phyloP scores from a whole-genome alignment of 2,113 vertebrate genomes.

The Nanger granti region DNA sequence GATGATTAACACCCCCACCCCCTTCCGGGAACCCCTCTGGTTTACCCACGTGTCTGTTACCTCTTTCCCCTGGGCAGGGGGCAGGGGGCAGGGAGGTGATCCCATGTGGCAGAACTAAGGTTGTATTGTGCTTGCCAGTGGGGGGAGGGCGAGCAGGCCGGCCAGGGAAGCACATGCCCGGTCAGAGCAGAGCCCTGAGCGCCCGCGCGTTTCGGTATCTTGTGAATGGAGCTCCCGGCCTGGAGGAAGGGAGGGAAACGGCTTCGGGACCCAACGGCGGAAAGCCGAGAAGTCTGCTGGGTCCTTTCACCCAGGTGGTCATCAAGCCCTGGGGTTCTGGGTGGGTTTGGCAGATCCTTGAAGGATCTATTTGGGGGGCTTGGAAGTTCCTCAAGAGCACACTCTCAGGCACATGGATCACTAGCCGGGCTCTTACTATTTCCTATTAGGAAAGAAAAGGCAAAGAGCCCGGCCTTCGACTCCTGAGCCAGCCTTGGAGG shows the following conservation, averaged over 20 bases:
- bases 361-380: neutral
- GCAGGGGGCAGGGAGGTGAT: constrained; percentile 66
- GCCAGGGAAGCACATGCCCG: constrained; percentile 55
- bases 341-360: neutral
- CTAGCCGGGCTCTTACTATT: neutral
- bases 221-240: neutral
- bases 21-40: constrained; percentile 45
- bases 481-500: neutral
- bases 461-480: neutral
- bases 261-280: neutral
- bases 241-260: neutral
- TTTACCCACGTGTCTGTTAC: constrained; percentile 69
- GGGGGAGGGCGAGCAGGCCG: constrained; percentile 55
- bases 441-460: neutral
- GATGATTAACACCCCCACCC: constrained; percentile 20
- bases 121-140: constrained; percentile 68
- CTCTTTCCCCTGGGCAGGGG: constrained; percentile 62
- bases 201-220: neutral
- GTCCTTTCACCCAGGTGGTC: neutral
- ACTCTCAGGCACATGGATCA: neutral
- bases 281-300: neutral
- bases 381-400: neutral
- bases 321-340: neutral
- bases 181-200: neutral
- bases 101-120: constrained; percentile 68